A percentile compares a stretch with the other conserved stretches of the same genome.
Conservation (phyloP, 2,888 invertebrate genomes). For the Drosophila yooni region DNA sequence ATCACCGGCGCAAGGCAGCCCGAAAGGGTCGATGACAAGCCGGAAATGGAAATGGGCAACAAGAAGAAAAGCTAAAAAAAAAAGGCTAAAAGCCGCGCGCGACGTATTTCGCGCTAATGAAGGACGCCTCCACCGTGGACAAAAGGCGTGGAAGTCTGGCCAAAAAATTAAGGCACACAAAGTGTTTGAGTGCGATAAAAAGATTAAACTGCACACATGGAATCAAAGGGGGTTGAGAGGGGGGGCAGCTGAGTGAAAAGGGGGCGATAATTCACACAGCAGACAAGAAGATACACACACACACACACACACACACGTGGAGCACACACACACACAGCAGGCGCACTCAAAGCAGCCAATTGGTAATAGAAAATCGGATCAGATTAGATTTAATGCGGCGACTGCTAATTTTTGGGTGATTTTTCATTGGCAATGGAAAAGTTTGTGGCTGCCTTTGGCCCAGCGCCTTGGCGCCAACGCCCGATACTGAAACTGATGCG, state of each 20-base stretch:
- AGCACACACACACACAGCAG: conserved; percentile 22
- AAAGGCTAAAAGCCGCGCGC: conserved; percentile 62
- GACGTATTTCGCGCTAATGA: conserved; percentile 74
- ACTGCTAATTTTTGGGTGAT: conserved; percentile 75
- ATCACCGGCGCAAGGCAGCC: conserved; percentile 52
- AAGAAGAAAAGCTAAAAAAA: conserved; percentile 13
- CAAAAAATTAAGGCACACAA: conserved; percentile 59
- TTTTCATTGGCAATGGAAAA: conserved; percentile 62
- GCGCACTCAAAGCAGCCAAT: conserved; percentile 56
- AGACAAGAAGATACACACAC: conserved; percentile 17
- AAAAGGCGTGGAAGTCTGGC: conserved; percentile 64
- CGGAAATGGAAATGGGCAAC: conserved; percentile 36
- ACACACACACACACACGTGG: conserved; percentile 12
- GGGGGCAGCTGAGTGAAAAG: conserved; percentile 14
- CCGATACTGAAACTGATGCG: not conserved
- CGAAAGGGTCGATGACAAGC: conserved; percentile 71
- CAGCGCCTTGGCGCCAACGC: conserved; percentile 59
- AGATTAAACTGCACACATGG: conserved; percentile 73
- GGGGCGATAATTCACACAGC: conserved; percentile 47
- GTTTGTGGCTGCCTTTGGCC: conserved; percentile 20
- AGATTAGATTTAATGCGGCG: conserved; percentile 79
- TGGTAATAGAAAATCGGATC: conserved; percentile 80
- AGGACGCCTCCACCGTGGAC: conserved; percentile 48
- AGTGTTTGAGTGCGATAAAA: conserved; percentile 78
- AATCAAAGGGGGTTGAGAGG: conserved; percentile 8